Evolutionary conservation across 2,888 invertebrate genomes (phyloP).

Genomic region (Chymomyza procnemis): DNA sequence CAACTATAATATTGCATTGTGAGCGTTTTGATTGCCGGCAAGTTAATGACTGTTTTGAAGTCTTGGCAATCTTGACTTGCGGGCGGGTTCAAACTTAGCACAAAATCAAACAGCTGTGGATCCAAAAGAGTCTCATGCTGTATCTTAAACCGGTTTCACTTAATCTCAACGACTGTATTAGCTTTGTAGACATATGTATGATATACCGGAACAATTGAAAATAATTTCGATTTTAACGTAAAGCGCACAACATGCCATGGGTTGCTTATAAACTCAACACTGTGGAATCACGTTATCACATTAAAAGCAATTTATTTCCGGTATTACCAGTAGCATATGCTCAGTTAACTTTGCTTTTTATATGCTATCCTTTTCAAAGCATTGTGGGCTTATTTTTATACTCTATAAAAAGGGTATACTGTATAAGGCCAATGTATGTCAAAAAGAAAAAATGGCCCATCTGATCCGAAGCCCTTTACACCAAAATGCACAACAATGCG

Average conservation of each 20-base stretch:
- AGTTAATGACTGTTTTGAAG: background rate
- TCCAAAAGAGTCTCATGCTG: slow-evolving; percentile 21
- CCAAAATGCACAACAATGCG: no score
- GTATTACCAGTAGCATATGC: background rate
- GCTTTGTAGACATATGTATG: background rate
- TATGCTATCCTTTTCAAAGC: no score
- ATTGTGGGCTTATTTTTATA: no score
- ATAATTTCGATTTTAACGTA: background rate
- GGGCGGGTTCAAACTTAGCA: background rate
- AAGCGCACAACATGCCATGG: background rate
- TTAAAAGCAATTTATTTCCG: background rate
- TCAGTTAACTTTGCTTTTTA: no score
- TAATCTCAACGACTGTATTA: slow-evolving; percentile 19
- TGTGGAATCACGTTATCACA: background rate
- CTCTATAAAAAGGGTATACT: no score
- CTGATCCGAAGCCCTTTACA: no score
- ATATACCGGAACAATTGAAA: background rate
- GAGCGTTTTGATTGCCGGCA: background rate
- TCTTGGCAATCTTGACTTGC: background rate
- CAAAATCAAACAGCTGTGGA: slow-evolving; percentile 7
- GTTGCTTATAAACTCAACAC: background rate
- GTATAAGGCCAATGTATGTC: no score
- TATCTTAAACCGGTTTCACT: slow-evolving; percentile 40
- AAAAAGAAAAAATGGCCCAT: no score
- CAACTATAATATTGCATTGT: background rate